phyloP scores from a whole-genome alignment of 2,888 invertebrate species.

The Beris chalybata region DNA sequence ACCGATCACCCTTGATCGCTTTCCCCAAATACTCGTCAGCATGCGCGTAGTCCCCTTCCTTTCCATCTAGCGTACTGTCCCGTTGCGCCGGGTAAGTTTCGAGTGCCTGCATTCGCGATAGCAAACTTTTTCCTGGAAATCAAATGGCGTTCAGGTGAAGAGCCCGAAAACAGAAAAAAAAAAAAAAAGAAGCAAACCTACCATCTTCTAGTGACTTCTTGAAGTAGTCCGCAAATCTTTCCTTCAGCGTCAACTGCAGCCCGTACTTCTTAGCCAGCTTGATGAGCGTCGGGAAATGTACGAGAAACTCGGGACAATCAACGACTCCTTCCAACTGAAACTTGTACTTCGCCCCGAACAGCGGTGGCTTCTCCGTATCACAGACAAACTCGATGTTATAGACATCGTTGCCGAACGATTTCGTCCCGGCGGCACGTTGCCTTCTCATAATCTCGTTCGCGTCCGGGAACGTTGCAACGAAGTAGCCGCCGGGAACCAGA shows the following conservation, averaged over 20 bases:
- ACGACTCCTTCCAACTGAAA: conserved; percentile 96
- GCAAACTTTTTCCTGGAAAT: conserved; percentile 55
- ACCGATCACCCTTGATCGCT: conserved; percentile 44
- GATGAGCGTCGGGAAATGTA: conserved; percentile 84
- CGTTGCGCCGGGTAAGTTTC: conserved; percentile 71
- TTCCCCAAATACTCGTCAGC: conserved; percentile 62
- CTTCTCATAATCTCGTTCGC: conserved; percentile 86
- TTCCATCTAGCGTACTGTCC: conserved; percentile 61
- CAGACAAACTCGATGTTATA: conserved; percentile 74
- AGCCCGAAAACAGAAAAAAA: not conserved
- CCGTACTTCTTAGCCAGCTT: conserved; percentile 74
- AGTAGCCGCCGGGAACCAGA: conserved; percentile 86
- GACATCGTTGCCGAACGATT: conserved; percentile 76
- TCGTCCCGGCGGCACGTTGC: conserved; percentile 61
- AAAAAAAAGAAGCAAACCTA: conserved; percentile 32
- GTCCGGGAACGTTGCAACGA: conserved; percentile 96
- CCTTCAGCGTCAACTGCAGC: conserved; percentile 67
- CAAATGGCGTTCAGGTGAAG: conserved; percentile 1
- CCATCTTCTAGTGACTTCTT: conserved; percentile 47
- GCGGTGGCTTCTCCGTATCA: conserved; percentile 68
- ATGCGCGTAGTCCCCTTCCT: conserved; percentile 71
- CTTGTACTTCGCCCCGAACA: conserved; percentile 95
- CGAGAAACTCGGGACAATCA: conserved; percentile 97
- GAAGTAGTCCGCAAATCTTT: conserved; percentile 80
- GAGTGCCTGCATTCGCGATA: conserved; percentile 78